phyloP scores from a whole-genome alignment of 2,888 invertebrate genomes.

The Belgica antarctica region DNA sequence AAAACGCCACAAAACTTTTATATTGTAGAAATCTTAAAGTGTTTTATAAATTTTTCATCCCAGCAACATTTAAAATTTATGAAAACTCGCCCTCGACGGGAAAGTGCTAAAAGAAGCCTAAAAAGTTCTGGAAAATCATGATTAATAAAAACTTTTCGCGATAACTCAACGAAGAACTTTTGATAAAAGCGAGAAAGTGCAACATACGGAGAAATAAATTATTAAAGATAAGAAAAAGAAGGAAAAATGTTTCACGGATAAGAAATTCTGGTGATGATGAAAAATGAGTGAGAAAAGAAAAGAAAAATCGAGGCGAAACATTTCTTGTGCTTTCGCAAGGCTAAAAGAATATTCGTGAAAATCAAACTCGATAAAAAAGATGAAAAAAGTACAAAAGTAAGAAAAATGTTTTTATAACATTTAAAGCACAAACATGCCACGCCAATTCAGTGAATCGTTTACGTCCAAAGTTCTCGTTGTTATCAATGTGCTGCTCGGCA shows the following conservation, averaged over 20 bases:
- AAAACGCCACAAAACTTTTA: not conserved
- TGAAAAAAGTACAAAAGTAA: conserved; percentile 3
- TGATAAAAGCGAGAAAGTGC: conserved; percentile 15
- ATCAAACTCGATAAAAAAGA: not conserved
- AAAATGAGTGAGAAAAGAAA: conserved; percentile 38
- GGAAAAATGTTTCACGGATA: not conserved
- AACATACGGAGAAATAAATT: conserved; percentile 12
- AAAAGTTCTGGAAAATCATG: not conserved
- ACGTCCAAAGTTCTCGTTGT: conserved; percentile 30
- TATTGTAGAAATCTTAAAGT: not conserved
- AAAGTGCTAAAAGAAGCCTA: not conserved
- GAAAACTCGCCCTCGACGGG: not conserved
- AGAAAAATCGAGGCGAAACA: conserved; percentile 16
- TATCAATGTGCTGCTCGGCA: not conserved
- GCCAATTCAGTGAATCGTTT: not conserved
- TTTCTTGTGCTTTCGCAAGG: conserved; percentile 28
- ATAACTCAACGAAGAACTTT: not conserved
- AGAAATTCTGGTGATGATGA: conserved; percentile 8
- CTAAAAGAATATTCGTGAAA: conserved; percentile 6
- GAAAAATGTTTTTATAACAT: conserved; percentile 24
- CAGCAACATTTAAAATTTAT: not conserved
- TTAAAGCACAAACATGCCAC: conserved; percentile 4
- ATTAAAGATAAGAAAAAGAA: conserved; percentile 5
- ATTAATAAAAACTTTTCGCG: not conserved
- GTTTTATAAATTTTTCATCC: not conserved